phyloP scores from a whole-genome alignment of 2,888 invertebrate species.

The Athalia circularis region DNA sequence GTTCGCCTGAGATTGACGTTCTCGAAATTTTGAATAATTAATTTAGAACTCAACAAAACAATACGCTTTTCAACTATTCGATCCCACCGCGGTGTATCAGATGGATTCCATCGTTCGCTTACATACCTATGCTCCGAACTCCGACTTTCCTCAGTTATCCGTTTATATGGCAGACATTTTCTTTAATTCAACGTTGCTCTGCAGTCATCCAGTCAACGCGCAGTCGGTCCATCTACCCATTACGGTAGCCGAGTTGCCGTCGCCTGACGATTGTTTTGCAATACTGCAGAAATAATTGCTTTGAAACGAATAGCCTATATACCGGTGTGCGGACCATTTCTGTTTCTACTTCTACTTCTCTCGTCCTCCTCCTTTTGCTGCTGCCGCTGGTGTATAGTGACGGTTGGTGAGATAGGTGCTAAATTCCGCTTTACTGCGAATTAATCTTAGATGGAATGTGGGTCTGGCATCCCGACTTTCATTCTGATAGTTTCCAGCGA shows the following conservation, averaged over 20 bases:
- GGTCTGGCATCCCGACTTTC: constrained; percentile 51
- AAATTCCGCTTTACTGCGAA: constrained; percentile 72
- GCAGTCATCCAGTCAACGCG: constrained; percentile 45
- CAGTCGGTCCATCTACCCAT: constrained; percentile 52
- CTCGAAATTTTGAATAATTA: neutral
- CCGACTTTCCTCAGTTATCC: neutral
- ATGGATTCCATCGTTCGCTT: no score
- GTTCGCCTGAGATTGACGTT: neutral
- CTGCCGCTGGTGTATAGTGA: constrained; percentile 34
- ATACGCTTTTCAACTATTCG: no score
- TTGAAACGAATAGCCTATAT: constrained; percentile 62
- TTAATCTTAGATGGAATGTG: constrained; percentile 72
- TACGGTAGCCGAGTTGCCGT: constrained; percentile 52
- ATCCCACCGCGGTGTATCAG: no score
- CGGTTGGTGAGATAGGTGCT: constrained; percentile 68
- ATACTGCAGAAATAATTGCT: constrained; percentile 71
- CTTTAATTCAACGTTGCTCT: constrained; percentile 58
- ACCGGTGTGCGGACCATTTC: constrained; percentile 50
- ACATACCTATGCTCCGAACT: neutral
- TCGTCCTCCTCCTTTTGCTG: constrained; percentile 14
- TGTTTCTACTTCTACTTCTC: constrained; percentile 25
- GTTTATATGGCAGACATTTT: constrained; percentile 62
- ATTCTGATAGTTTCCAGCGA: constrained; percentile 38
- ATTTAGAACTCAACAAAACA: no score
- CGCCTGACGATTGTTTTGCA: constrained; percentile 69